Evolutionary conservation across 2,113 vertebrate genomes (phyloP).

Genomic region (Oryzias javanicus): DNA sequence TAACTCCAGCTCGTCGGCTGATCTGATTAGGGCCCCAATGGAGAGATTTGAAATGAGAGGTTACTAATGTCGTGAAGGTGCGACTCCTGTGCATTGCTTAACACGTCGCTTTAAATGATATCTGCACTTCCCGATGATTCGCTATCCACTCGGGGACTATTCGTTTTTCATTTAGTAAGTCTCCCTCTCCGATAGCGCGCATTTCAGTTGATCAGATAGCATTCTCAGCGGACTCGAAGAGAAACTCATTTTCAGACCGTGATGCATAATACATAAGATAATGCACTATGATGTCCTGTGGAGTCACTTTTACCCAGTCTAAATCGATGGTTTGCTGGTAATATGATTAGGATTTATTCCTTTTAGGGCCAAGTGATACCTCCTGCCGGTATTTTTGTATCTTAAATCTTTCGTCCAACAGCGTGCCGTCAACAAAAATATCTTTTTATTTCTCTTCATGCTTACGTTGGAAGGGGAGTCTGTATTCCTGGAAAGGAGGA

Average conservation of each 20-base stretch:
- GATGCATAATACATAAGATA: slow-evolving; percentile 92
- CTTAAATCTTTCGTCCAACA: slow-evolving; percentile 60
- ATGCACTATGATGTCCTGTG: slow-evolving; percentile 78
- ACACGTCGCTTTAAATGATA: not conserved
- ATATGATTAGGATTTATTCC: slow-evolving; percentile 82
- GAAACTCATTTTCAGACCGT: slow-evolving; percentile 78
- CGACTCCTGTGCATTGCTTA: slow-evolving; percentile 21
- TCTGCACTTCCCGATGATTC: slow-evolving; percentile 12
- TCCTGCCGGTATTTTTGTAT: slow-evolving; percentile 77
- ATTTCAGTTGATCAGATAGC: slow-evolving; percentile 46
- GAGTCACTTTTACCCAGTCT: slow-evolving; percentile 82
- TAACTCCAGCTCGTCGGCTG: slow-evolving; percentile 1
- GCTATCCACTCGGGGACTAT: slow-evolving; percentile 10
- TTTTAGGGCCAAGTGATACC: slow-evolving; percentile 81
- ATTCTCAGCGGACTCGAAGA: slow-evolving; percentile 43
- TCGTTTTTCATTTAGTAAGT: slow-evolving; percentile 20
- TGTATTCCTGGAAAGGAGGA: slow-evolving; percentile 67
- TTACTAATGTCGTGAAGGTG: slow-evolving; percentile 12
- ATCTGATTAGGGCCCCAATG: slow-evolving; percentile 24
- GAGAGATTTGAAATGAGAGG: slow-evolving; percentile 8
- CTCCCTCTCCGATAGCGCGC: slow-evolving; percentile 13
- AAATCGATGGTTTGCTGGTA: slow-evolving; percentile 88
- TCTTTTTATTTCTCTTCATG: slow-evolving; percentile 4
- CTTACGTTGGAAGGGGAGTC: slow-evolving; percentile 80
- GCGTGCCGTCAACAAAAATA: not conserved